Base-by-base conservation (phyloP, 2,113 vertebrate species). In the Tetrao urogallus region DNA sequence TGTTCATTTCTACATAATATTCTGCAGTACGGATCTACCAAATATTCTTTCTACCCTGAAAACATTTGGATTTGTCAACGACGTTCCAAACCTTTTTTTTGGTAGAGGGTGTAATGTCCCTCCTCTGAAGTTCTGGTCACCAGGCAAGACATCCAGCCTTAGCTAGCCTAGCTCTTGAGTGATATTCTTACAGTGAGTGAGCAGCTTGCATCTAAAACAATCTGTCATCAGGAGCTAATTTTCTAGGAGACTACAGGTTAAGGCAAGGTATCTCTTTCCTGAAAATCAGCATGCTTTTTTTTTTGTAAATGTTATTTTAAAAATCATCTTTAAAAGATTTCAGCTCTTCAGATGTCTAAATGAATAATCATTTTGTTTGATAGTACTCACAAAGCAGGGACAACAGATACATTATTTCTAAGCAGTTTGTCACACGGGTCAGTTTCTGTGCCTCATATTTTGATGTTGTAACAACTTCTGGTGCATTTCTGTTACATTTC, bases 171-270 rank as follows among this genome's bases (percentile, higher is more conserved):
- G 42, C 21, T 72, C 43, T 86, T 82, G 83, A 86, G 50, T 67
- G 72, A 80, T 89, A 71, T 56, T 90, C 73, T 88, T 78, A 45
- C 1, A 76, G 43, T 36, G 52, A 85, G 15, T 76, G 73, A 89
- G 71, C 48, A 73, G 82, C 54, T 82, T 91, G 85, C 22, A 54
- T 92, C 36, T 89, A 50, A 82, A 93, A 77, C 73, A 56, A 56
- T 30, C 40, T 94, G 28, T 87, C 56, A 56, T 85, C 54, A 73
- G 54, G 82, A 48, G 43, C 58, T 82, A 82, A 76, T 21, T 34
- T 94, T 57, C 34, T 85, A 24, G 79, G 79, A 88, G 50, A 25
- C 48, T 72, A 8, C 54, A n/a, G 45, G 61, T 6, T 54, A 58
- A 87, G 77, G 28, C 30, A 66, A 45, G 13, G 21, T 38, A 7